A percentile compares a stretch with the other conserved stretches of the same genome.
phyloP scores from a whole-genome alignment of 2,888 invertebrate species.

The Teleogryllus oceanicus region DNA sequence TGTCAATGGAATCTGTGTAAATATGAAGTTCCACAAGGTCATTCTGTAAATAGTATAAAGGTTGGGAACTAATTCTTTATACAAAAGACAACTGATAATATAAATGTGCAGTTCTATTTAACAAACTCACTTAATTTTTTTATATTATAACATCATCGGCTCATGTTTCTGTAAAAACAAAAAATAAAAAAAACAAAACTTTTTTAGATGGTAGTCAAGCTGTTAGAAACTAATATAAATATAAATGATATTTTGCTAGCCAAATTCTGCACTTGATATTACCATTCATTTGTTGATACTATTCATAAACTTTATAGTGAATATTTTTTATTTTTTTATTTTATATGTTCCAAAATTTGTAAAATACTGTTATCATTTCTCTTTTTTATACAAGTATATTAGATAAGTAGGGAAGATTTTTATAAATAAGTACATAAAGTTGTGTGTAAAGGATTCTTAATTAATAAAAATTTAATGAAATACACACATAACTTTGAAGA shows the following conservation, averaged over 20 bases:
- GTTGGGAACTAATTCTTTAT: too few relatives aligned
- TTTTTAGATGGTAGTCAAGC: too few relatives aligned
- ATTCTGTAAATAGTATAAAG: too few relatives aligned
- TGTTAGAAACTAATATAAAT: too few relatives aligned
- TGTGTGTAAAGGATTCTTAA: neutral
- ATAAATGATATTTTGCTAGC: neutral
- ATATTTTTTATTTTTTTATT: slow-evolving; percentile 7
- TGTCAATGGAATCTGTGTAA: too few relatives aligned
- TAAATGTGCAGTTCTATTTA: too few relatives aligned
- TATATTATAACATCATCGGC: neutral
- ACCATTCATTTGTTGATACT: neutral
- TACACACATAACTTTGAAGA: too few relatives aligned
- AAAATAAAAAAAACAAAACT: neutral
- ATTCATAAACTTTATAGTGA: neutral
- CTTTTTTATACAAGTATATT: neutral
- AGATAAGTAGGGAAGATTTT: neutral
- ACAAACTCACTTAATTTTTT: too few relatives aligned
- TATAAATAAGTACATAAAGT: neutral
- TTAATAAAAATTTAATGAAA: too few relatives aligned
- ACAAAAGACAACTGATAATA: too few relatives aligned
- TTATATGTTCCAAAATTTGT: neutral
- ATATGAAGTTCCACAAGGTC: too few relatives aligned
- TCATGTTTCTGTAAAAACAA: neutral
- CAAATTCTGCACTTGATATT: neutral
- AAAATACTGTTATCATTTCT: neutral